Percentiles rank a stretch among this genome's conserved stretches.
Evolutionary conservation across 2,113 vertebrate genomes (phyloP).

Genomic region (Notechis scutatus): DNA sequence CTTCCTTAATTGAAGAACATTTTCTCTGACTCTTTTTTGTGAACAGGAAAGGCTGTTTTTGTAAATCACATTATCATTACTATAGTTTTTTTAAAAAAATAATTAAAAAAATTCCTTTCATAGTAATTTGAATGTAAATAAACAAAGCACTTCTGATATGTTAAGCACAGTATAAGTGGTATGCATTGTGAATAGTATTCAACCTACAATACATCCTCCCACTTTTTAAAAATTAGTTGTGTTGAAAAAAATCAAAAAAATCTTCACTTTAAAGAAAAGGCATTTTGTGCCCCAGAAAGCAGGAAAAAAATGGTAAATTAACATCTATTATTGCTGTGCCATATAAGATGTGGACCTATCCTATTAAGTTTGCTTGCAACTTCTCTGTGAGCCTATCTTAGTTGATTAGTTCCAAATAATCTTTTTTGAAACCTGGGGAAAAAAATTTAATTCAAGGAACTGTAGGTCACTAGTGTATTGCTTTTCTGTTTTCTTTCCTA

Average conservation of each 20-base stretch:
- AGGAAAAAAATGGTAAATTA: not conserved
- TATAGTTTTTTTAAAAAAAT: not conserved
- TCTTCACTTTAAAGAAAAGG: not conserved
- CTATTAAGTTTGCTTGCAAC: not conserved
- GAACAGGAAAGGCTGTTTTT: not conserved
- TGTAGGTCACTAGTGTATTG: not conserved
- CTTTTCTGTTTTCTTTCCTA: not conserved
- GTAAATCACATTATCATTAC: not conserved
- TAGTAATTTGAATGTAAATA: not conserved
- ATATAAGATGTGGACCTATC: not conserved
- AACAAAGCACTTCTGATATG: not conserved
- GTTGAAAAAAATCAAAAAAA: not conserved
- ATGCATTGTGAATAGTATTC: not conserved
- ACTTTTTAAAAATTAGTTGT: not conserved
- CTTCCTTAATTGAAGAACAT: not conserved
- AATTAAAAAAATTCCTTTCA: not conserved
- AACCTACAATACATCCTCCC: not conserved
- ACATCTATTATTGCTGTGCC: not conserved
- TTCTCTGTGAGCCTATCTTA: not conserved
- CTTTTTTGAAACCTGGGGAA: not conserved
- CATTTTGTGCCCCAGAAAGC: not conserved
- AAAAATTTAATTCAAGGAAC: not conserved
- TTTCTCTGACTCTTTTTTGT: not conserved
- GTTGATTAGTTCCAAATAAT: not conserved
- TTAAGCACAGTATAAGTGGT: not conserved